phyloP scores from a whole-genome alignment of 2,888 invertebrate genomes.

The Heterodera filipjevi region DNA sequence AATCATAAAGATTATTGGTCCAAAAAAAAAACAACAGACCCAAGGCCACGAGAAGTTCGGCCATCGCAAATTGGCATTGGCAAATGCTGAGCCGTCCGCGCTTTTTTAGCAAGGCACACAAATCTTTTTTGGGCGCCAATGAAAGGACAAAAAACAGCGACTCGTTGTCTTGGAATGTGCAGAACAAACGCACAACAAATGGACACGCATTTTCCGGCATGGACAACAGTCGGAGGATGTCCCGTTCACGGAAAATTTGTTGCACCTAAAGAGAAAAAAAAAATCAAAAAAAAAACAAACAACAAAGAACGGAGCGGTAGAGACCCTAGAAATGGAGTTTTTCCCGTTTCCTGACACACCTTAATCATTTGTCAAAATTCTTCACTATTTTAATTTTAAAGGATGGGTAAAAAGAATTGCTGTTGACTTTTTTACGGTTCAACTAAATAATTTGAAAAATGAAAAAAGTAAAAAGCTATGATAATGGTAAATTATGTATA shows the following conservation, averaged over 20 bases:
- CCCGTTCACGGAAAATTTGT: slow-evolving; percentile 51
- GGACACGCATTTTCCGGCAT: slow-evolving; percentile 76
- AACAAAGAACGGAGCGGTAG: no score
- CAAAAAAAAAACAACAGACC: slow-evolving; percentile 65
- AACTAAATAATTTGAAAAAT: no score
- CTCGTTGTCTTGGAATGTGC: slow-evolving; percentile 92
- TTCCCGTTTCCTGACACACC: no score
- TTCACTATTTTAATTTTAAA: no score
- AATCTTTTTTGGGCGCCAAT: slow-evolving; percentile 91
- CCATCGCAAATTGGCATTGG: slow-evolving; percentile 85
- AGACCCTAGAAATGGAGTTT: no score
- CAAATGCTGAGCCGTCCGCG: slow-evolving; percentile 69
- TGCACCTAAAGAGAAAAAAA: slow-evolving; percentile 36
- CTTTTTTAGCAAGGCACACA: slow-evolving; percentile 66
- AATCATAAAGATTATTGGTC: no score
- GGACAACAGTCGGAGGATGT: slow-evolving; percentile 73
- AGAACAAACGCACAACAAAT: slow-evolving; percentile 89
- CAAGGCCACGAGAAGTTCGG: slow-evolving; percentile 86
- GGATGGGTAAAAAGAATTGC: no score
- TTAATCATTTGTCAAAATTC: no score
- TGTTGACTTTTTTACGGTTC: no score
- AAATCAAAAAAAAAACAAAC: no score
- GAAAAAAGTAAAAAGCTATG: no score
- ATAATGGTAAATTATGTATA: no score
- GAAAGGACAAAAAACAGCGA: slow-evolving; percentile 92